A percentile compares a stretch with the other conserved stretches of the same genome.
Conservation (phyloP, 2,888 invertebrate genomes). For the Xanthorhoe spadicearia region DNA sequence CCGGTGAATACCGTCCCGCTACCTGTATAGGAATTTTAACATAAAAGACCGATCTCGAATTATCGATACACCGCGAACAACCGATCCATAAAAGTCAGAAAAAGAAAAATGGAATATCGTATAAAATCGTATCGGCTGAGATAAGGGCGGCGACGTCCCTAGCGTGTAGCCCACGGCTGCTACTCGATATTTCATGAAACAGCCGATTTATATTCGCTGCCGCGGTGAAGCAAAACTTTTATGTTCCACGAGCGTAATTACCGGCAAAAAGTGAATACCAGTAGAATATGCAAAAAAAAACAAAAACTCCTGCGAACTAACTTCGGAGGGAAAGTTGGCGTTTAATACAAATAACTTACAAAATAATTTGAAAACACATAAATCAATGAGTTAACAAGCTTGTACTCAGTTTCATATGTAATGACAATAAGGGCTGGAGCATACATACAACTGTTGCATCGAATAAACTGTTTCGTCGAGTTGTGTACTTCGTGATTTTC, state of each 20-base stretch:
- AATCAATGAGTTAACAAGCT: not conserved
- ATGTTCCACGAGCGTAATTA: constrained; percentile 79
- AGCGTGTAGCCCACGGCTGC: constrained; percentile 79
- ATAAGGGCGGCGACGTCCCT: constrained; percentile 76
- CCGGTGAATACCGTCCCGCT: constrained; percentile 46
- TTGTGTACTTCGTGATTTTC: too few relatives aligned
- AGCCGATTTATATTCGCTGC: constrained; percentile 81
- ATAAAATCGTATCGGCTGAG: constrained; percentile 80
- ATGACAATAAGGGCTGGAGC: too few relatives aligned
- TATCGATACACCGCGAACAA: constrained; percentile 80
- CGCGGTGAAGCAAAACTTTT: constrained; percentile 72
- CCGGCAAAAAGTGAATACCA: constrained; percentile 65
- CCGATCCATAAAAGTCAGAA: constrained; percentile 81
- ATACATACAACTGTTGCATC: too few relatives aligned
- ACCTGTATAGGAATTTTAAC: constrained; percentile 65
- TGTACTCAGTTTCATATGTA: not conserved
- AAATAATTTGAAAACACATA: not conserved
- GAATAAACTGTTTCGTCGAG: too few relatives aligned
- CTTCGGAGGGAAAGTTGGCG: constrained; percentile 4
- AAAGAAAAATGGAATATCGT: constrained; percentile 79
- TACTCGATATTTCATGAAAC: constrained; percentile 81
- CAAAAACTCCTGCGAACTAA: constrained; percentile 8
- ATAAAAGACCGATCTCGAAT: constrained; percentile 74
- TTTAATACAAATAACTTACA: not conserved
- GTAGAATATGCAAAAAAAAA: constrained; percentile 41